phyloP scores from a whole-genome alignment of 2,113 vertebrate genomes.

The Cavia aperea region DNA sequence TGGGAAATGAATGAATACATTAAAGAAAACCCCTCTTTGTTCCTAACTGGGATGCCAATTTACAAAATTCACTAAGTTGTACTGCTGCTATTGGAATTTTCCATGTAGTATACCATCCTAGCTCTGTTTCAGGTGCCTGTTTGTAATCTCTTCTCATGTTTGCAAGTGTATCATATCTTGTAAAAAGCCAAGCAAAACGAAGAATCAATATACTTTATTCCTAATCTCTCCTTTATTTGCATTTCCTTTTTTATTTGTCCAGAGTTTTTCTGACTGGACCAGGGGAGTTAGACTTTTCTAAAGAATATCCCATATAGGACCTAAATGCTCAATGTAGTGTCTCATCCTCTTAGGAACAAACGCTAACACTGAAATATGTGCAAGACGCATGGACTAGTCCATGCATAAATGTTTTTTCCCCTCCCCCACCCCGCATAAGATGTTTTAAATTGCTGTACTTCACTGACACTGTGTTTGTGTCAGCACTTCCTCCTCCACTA shows the following conservation, averaged over 20 bases:
- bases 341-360: background rate
- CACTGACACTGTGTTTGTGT: background rate
- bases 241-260: background rate
- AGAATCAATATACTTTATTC: background rate
- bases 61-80: background rate
- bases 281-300: background rate
- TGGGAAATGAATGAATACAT: conserved; percentile 32
- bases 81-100: background rate
- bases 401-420: background rate
- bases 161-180: background rate
- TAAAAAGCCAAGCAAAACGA: background rate
- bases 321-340: conserved; percentile 3
- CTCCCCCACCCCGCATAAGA: background rate
- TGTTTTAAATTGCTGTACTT: background rate
- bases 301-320: background rate
- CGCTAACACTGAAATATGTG: background rate
- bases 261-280: background rate
- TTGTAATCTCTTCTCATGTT: background rate
- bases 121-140: background rate
- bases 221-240: background rate
- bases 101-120: background rate
- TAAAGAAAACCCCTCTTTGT: conserved; percentile 41
- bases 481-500: background rate
- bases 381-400: background rate
- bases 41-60: background rate